phyloP scores from a whole-genome alignment of 2,797 vertebrate genomes.

The Clarias fuscus region DNA sequence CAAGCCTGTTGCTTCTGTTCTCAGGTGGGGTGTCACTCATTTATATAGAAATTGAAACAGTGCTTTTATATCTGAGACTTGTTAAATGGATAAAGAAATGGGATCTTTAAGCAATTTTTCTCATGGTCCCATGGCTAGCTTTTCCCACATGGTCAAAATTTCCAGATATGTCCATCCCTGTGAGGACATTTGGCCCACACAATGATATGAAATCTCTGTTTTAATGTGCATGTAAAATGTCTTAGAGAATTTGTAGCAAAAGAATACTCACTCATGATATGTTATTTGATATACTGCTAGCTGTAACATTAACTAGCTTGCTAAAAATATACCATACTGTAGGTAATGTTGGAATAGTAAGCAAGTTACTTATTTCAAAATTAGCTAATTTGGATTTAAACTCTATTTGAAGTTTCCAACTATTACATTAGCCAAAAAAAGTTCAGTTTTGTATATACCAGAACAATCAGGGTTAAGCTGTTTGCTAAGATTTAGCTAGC shows the following conservation, averaged over 20 bases:
- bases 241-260: background rate
- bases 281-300: background rate
- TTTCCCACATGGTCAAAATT: background rate
- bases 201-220: background rate
- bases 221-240: background rate
- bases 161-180: background rate
- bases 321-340: background rate
- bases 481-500: background rate
- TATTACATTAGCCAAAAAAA: background rate
- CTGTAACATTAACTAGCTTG: background rate
- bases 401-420: background rate
- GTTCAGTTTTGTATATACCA: background rate
- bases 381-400: background rate
- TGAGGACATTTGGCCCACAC: background rate
- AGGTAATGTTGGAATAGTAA: background rate
- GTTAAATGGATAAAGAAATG: background rate
- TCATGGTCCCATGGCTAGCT: background rate
- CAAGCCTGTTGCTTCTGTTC: too few relatives aligned
- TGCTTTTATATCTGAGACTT: too few relatives aligned
- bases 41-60: too few relatives aligned
- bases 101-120: background rate
- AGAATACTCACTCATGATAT: background rate
- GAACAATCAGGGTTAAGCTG: background rate
- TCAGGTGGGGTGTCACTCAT: too few relatives aligned
- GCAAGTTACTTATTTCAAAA: background rate